Conservation (phyloP, 2,888 invertebrate genomes). For the Caenorhabditis plicata region DNA sequence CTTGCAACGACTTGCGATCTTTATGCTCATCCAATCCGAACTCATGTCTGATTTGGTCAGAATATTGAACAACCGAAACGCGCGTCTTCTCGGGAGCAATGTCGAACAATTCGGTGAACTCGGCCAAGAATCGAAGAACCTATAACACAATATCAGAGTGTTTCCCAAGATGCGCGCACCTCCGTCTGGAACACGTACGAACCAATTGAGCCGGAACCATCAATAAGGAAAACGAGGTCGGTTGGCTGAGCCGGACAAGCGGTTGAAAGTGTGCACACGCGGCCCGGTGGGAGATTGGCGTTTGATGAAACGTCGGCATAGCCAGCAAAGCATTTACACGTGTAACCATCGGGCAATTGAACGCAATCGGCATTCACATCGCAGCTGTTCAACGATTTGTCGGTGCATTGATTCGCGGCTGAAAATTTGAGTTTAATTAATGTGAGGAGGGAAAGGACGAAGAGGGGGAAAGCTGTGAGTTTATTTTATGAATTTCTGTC, state of each 20-base stretch:
- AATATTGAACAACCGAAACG: constrained; percentile 65
- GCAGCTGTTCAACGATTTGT: constrained; percentile 60
- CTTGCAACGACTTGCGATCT: constrained; percentile 28
- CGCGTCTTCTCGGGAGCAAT: constrained; percentile 63
- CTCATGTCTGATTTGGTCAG: constrained; percentile 65
- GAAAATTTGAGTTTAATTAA: not conserved
- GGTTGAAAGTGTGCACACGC: constrained; percentile 65
- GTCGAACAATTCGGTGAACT: constrained; percentile 65
- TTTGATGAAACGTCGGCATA: constrained; percentile 64
- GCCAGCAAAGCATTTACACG: constrained; percentile 64
- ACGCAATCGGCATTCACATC: constrained; percentile 66
- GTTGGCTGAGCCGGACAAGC: constrained; percentile 59
- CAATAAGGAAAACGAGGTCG: constrained; percentile 65
- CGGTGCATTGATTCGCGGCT: constrained; percentile 47
- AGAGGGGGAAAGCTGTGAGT: not conserved
- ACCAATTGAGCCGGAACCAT: constrained; percentile 66
- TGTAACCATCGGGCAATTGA: constrained; percentile 63
- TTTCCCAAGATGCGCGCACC: too few species aligned
- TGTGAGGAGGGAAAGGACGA: not conserved
- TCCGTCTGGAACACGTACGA: constrained; percentile 64
- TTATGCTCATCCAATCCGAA: constrained; percentile 59
- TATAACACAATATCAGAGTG: too few species aligned
- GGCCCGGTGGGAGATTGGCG: constrained; percentile 63
- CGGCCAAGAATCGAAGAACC: constrained; percentile 63
- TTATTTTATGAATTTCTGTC: too few species aligned